These are phyloP conservation scores for Callimorpha dominula DNA, from an alignment of 2,888 invertebrate species.

Conservation along the genomic window DNA sequence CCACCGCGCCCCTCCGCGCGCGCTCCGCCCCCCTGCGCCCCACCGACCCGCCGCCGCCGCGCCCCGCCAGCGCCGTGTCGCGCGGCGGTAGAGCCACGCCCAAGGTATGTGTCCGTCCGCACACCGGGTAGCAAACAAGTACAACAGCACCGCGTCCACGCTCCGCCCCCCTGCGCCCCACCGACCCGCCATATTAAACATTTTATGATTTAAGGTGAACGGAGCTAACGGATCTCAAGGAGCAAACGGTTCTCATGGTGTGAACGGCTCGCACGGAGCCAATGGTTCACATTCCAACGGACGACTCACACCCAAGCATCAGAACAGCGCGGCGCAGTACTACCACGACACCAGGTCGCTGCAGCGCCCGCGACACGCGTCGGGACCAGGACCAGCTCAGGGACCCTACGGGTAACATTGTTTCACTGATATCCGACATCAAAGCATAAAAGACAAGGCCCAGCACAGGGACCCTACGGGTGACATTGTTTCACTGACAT, in stretches of 20 bases:
- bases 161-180: conserved; percentile 50
- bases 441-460: too few species aligned
- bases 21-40: conserved; percentile 51
- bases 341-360: conserved; percentile 88
- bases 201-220: conserved; percentile 13
- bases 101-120: conserved; percentile 6
- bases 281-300: conserved; percentile 56
- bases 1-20: conserved; percentile 60
- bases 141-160: conserved; percentile 61
- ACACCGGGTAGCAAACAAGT: too few species aligned
- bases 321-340: conserved; percentile 75
- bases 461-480: too few species aligned
- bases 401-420: neutral
- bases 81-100: conserved; percentile 7
- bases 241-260: conserved; percentile 23
- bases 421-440: too few species aligned
- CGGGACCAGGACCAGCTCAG: conserved; percentile 48
- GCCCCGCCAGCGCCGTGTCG: conserved; percentile 47
- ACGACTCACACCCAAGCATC: conserved; percentile 52
- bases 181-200: conserved; percentile 66
- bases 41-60: conserved; percentile 60
- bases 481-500: too few species aligned
- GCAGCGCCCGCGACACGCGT: conserved; percentile 80
- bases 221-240: conserved; percentile 28
- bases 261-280: conserved; percentile 18